Evolutionary conservation across 2,888 invertebrate species (phyloP), one percentile per base, ranked within the genome.

Genomic region (Pristionchus maxplancki): DNA sequence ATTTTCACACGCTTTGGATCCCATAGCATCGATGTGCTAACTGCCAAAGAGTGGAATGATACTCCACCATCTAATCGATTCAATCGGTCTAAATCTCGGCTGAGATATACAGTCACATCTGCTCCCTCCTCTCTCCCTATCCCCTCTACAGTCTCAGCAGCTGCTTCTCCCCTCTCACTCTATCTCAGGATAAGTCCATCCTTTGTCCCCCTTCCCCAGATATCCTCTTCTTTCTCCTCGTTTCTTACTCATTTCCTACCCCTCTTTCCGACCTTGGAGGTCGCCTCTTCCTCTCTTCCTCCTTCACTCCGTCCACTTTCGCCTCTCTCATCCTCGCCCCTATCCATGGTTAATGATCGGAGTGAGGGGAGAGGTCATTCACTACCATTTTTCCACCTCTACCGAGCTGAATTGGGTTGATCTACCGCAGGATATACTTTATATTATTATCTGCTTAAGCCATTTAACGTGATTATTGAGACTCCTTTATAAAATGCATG

Each of bases 271-370:
- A 44, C 74, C 74, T 74, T 74, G 74, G 74, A 74, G 40, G 74
- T 40, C 37, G 31, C 31, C 83, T 83, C 83, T 17, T 17, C 81
- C 48, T 50, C 24, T 28, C 81, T 64, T 58, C 84, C 84, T 84
- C 84, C 31, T 62, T 62, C 62, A 28, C 62, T 62, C 37, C 84
- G 4, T 82, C 82, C 84, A 53, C 53, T 84, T 84, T 62, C 58
- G 24, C 62, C n/a, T 83, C 83, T 83, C 83, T 58, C 53, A 83
- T 83, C 34, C 62, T 62, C 37, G n/a, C n/a, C n/a, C 28, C 17
- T 62, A 62, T 62, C 67, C 31, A 86, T 48, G 44, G 71, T 53
- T 44, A 53, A 34, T 37, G 37, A 58, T 40, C 62, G 62, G 40
- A 62, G 37, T 34, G 62, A 37, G 37, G 34, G 44, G 37, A 24